These are phyloP conservation scores for Caiman crocodilus DNA, from an alignment of 2,797 vertebrate genomes.

Conservation along the genomic window DNA sequence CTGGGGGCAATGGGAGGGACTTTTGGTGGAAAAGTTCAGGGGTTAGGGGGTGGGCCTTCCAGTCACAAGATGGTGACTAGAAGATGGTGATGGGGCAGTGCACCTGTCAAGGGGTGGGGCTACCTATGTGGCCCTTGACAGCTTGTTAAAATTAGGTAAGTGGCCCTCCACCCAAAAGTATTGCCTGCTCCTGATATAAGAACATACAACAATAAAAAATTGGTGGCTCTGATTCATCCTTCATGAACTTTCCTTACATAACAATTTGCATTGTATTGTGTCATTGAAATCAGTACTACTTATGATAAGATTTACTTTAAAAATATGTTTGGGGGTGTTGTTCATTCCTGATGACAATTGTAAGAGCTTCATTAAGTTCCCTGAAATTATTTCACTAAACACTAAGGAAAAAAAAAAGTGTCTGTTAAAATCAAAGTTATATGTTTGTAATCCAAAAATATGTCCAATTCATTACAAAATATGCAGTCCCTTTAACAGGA, in stretches of 20 bases:
- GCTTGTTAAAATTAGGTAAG: too few species aligned
- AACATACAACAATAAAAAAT: background rate
- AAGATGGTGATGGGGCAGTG: too few species aligned
- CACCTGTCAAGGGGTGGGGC: too few species aligned
- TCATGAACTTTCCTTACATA: background rate
- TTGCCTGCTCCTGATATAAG: too few species aligned
- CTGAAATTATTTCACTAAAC: background rate
- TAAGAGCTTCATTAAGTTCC: background rate
- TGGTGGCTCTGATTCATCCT: background rate
- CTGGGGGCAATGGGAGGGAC: too few species aligned
- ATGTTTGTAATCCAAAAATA: background rate
- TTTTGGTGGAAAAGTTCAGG: too few species aligned
- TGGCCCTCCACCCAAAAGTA: too few species aligned
- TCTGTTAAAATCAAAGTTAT: background rate
- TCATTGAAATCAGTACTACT: background rate
- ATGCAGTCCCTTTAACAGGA: rapidly evolving
- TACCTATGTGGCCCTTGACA: too few species aligned
- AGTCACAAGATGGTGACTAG: too few species aligned
- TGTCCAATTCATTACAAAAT: background rate
- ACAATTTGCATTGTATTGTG: background rate
- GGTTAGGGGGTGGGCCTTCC: too few species aligned
- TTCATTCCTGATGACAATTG: too few species aligned
- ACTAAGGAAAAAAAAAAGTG: background rate
- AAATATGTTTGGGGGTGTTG: too few species aligned
- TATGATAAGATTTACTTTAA: background rate